A percentile compares a stretch with the other conserved stretches of the same genome.
These are phyloP conservation scores for Ephydatia muelleri DNA, from an alignment of 37 sponge, comb jelly and placozoan genomes.

Conservation along the genomic window DNA sequence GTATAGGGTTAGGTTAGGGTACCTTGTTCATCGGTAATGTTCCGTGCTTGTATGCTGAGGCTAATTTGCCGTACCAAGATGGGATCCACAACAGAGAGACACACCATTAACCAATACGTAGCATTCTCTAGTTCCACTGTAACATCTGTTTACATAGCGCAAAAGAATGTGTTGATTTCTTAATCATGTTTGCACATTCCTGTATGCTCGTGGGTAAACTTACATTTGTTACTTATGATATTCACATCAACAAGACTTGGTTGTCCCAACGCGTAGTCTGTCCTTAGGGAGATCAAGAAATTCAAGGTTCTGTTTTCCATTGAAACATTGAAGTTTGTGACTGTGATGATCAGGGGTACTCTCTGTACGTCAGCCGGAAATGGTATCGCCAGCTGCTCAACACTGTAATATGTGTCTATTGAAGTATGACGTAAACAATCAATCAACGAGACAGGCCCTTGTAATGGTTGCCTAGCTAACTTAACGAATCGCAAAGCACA, in stretches of 20 bases:
- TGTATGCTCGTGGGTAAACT: neutral
- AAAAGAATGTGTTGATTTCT: neutral
- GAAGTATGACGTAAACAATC: neutral
- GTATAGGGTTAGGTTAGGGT: neutral
- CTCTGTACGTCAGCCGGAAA: neutral
- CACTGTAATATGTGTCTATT: no score
- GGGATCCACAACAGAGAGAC: neutral
- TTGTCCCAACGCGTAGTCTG: neutral
- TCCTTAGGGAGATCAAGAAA: neutral
- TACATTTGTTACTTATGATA: neutral
- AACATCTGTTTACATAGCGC: neutral
- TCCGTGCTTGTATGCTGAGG: neutral
- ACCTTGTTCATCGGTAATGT: neutral
- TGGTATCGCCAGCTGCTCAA: neutral
- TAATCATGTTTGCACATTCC: neutral
- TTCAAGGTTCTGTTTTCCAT: neutral
- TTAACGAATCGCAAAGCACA: no score
- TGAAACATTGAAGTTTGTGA: neutral
- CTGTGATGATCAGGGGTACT: neutral
- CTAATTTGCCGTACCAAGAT: neutral
- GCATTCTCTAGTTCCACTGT: neutral
- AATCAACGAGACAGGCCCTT: neutral
- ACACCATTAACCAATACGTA: neutral
- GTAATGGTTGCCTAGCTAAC: neutral
- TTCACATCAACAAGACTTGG: neutral